Evolutionary conservation across 2,888 invertebrate genomes (phyloP).

Genomic region (Leucophenga montana): DNA sequence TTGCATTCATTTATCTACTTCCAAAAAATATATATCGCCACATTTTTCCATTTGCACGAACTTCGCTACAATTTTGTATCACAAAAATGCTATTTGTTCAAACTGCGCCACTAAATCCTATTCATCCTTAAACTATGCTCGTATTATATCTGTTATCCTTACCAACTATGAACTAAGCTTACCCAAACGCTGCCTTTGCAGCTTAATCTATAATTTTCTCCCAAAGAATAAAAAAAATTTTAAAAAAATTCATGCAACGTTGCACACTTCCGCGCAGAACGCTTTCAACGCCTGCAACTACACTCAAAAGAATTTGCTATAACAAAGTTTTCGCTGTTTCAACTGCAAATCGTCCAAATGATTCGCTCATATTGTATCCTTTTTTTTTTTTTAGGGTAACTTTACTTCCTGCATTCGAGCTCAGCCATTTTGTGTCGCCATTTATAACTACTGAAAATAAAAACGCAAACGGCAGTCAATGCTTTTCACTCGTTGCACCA

Average conservation of each 20-base stretch:
- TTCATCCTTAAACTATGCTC: background rate
- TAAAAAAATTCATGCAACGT: background rate
- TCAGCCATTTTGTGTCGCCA: conserved; percentile 1
- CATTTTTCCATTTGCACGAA: no score
- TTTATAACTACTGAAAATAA: background rate
- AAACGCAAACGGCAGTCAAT: background rate
- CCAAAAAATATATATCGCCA: no score
- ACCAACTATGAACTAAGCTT: background rate
- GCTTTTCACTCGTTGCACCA: background rate
- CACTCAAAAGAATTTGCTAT: background rate
- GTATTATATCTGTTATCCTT: conserved; percentile 4
- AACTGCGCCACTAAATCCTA: background rate
- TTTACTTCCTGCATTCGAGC: background rate
- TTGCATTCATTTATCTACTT: no score
- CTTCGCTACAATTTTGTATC: no score
- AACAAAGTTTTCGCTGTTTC: background rate
- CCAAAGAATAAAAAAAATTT: background rate
- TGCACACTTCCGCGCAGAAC: conserved; percentile 4
- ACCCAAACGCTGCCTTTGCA: background rate
- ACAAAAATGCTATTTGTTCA: no score
- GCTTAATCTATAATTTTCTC: background rate
- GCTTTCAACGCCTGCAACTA: background rate
- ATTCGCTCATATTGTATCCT: background rate
- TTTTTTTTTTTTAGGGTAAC: background rate
- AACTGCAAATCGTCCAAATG: background rate